Evolutionary conservation across 1,140 invertebrate genomes (phyloP), one percentile per base, ranked within the genome.

Genomic region (Thaumetopoea pityocampa): DNA sequence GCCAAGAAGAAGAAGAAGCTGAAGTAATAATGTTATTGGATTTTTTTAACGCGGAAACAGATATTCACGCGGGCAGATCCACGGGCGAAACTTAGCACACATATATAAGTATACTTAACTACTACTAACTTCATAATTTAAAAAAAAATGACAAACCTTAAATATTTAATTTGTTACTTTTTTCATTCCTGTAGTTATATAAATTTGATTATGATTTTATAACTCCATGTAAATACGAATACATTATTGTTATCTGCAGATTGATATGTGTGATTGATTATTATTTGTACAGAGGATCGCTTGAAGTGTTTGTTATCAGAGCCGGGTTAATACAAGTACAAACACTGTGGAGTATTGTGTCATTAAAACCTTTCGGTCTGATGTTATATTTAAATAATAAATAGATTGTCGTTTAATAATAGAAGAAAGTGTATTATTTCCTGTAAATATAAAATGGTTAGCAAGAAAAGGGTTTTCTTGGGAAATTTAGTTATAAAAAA

Each of bases 291-390:
- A 49, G n/a, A n/a, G n/a, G 15, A 43, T 34, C 33, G 24, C 20
- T 55, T 51, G 51, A 51, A 54, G 37, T 49, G 46, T 42, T 45
- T 49, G 46, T 42, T 45, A 59, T 57, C 50, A 46, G 42, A 37
- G 19, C 35, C 28, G 26, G 35, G 35, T 26, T 33, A 47, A 22
- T 35, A 11, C 11, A 17, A 4, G 40, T 26, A 15, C 33, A 45
- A 45, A 47, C 40, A 46, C 38, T 46, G 20, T 24, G 16, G 11
- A 16, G 44, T 28, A 40, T 47, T 47, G 35, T 47, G 40, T 36
- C 35, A 14, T 20, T 34, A 14, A 27, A 16, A 38, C 23, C 14
- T 36, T 17, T 27, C 15, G n/a, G 8, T 7, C 22, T 10, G 12
- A n/a, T 36, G 5, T 3, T 12, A 12, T 4, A 12, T 28, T 3